phyloP scores from a whole-genome alignment of 2,113 vertebrate species.

The Pan troglodytes region DNA sequence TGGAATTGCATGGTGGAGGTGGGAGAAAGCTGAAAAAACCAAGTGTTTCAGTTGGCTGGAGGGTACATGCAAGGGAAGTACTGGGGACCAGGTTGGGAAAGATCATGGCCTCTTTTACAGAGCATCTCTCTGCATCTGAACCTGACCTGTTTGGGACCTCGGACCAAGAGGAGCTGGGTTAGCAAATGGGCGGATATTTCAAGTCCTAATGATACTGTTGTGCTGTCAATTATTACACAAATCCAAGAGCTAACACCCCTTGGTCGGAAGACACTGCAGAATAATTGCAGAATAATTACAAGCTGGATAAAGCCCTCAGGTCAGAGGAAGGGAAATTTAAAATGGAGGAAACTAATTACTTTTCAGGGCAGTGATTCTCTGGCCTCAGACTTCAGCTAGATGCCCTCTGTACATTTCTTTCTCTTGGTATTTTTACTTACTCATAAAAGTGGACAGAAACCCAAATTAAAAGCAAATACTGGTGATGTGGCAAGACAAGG shows the following conservation, averaged over 20 bases:
- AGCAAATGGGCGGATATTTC: background rate
- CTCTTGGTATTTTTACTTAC: slow-evolving; percentile 15
- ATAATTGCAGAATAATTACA: background rate
- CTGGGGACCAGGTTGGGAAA: background rate
- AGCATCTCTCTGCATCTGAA: background rate
- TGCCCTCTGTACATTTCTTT: background rate
- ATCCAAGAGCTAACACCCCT: background rate
- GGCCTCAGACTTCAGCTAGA: background rate
- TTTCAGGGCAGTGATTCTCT: background rate
- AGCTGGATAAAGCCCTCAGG: background rate
- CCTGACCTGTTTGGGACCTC: background rate
- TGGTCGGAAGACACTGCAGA: background rate
- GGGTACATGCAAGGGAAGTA: background rate
- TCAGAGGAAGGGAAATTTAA: slow-evolving; percentile 29
- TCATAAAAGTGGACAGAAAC: background rate
- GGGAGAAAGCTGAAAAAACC: background rate
- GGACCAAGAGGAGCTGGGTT: background rate
- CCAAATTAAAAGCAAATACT: background rate
- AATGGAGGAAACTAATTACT: background rate
- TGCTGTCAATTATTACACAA: background rate
- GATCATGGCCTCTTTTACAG: background rate
- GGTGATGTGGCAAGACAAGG: background rate
- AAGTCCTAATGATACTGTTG: background rate
- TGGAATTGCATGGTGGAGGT: background rate
- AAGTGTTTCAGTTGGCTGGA: background rate